Evolutionary conservation across 2,888 invertebrate genomes (phyloP).

Genomic region (Ferrisia virgata): DNA sequence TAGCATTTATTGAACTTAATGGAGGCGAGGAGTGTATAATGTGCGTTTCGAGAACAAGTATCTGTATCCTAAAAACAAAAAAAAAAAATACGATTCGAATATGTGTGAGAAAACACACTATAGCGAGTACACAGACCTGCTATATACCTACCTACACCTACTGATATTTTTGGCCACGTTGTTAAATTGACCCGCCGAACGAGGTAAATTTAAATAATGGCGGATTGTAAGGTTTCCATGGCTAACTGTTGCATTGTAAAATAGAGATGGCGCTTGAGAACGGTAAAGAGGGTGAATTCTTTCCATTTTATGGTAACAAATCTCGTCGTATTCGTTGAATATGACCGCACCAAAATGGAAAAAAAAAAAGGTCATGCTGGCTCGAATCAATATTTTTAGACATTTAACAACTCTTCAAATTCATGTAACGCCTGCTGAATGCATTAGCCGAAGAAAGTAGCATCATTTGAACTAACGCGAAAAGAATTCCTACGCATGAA

Average conservation of each 20-base stretch:
- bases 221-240: neutral
- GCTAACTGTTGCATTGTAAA: neutral
- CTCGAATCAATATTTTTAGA: neutral
- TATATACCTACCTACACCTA: no score
- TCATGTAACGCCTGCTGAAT: neutral
- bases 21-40: no score
- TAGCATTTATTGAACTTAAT: no score
- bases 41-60: no score
- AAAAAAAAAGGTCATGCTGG: conserved; percentile 9
- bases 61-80: no score
- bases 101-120: neutral
- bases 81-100: no score
- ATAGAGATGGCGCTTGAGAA: neutral
- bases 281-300: neutral
- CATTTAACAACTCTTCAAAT: neutral
- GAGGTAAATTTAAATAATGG: neutral
- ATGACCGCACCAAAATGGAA: conserved; percentile 12
- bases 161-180: neutral
- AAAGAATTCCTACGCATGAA: neutral
- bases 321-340: neutral
- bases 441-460: neutral
- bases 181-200: neutral
- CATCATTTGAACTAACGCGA: no score
- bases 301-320: neutral
- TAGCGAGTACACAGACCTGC: no score